Evolutionary conservation across 1,140 invertebrate species (phyloP).

Genomic region (Lepidotrigona ventralis): DNA sequence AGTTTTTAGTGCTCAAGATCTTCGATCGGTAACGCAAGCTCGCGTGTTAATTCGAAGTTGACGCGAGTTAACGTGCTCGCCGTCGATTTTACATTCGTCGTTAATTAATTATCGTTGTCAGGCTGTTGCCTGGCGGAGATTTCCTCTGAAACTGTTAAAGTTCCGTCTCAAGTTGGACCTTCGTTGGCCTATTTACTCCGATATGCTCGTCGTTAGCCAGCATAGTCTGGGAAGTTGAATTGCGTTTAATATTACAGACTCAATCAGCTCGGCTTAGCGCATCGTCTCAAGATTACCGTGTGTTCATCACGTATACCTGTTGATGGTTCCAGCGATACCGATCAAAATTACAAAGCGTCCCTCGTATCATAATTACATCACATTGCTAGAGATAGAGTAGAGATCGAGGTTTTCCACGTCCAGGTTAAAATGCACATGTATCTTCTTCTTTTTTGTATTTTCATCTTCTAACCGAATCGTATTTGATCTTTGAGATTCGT

Average conservation of each 20-base stretch:
- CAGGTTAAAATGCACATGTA: too few relatives aligned
- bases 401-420: too few relatives aligned
- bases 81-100: constrained; percentile 40
- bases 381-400: constrained; percentile 1
- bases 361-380: background rate
- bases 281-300: constrained; percentile 56
- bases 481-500: too few relatives aligned
- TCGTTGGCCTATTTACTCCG: constrained; percentile 40
- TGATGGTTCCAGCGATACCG: constrained; percentile 48
- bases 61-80: background rate
- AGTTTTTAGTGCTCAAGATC: too few relatives aligned
- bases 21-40: background rate
- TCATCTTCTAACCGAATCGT: too few relatives aligned
- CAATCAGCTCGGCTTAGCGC: constrained; percentile 63
- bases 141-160: constrained; percentile 40
- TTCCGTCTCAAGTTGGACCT: constrained; percentile 33
- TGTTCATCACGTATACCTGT: constrained; percentile 65
- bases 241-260: constrained; percentile 76
- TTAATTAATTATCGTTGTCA: constrained; percentile 51
- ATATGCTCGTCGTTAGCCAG: constrained; percentile 21
- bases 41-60: constrained; percentile 6
- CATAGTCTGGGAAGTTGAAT: constrained; percentile 72
- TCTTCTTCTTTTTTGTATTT: too few relatives aligned
- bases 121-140: constrained; percentile 23
- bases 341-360: constrained; percentile 49